phyloP scores from a whole-genome alignment of 2,888 invertebrate genomes.

The Pseudoips prasinana region DNA sequence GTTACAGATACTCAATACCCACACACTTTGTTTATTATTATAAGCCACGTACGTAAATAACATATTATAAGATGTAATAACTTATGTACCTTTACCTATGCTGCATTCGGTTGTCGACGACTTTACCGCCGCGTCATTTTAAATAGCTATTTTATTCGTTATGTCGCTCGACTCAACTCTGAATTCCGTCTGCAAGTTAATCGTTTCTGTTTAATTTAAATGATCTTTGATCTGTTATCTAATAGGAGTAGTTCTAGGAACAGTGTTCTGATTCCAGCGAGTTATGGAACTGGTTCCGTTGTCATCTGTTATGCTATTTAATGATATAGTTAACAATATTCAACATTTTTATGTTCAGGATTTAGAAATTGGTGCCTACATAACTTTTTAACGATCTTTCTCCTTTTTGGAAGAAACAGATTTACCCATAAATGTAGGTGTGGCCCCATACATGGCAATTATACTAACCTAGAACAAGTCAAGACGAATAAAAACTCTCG shows the following conservation, averaged over 20 bases:
- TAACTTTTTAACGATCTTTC: conserved; percentile 20
- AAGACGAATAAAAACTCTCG: too few species aligned
- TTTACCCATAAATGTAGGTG: too few species aligned
- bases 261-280: conserved; percentile 54
- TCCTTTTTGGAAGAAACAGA: too few species aligned
- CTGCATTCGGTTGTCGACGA: conserved; percentile 25
- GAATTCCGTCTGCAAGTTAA: conserved; percentile 44
- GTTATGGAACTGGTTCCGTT: conserved; percentile 49
- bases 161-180: conserved; percentile 19
- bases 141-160: conserved; percentile 33
- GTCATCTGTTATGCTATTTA: conserved; percentile 60
- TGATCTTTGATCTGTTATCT: conserved; percentile 70
- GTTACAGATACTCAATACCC: conserved; percentile 63
- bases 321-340: conserved; percentile 56
- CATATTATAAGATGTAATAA: conserved; percentile 46
- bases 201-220: conserved; percentile 62
- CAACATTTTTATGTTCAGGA: conserved; percentile 29
- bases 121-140: conserved; percentile 15
- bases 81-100: conserved; percentile 19
- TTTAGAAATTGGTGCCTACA: too few species aligned
- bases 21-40: conserved; percentile 58
- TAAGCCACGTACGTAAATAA: conserved; percentile 51
- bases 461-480: too few species aligned
- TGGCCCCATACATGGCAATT: too few species aligned
- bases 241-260: conserved; percentile 68